Evolutionary conservation across 2,888 invertebrate genomes (phyloP), one percentile per base, ranked within the genome.

Genomic region (Tuberolachnus salignus): DNA sequence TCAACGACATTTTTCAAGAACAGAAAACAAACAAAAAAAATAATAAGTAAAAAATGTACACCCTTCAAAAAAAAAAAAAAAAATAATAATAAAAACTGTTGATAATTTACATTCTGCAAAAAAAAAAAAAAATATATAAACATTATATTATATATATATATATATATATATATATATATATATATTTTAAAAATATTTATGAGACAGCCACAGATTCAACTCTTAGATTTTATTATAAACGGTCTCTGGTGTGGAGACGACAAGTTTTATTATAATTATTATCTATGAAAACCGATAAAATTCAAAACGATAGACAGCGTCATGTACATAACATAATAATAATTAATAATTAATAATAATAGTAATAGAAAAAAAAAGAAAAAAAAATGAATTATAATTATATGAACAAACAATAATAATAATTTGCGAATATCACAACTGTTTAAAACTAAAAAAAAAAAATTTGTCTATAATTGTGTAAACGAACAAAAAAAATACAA

Each of bases 341-440:
- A 63, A 63, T 26, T 64, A 64, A 64, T 64, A 64, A 9, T 66
- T 73, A 73, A 63, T 74, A 74, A 23, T 74, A 74, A 53, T 74
- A 64, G 64, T 64, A 63, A 73, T 57, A 21, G 64, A 19, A 64
- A 64, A n/a, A 26, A 59, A 21, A 70, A 70, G 23, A 69, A 34
- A 34, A 34, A 34, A 34, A 70, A 26, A 73, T n/a, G n/a, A 73
- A 75, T 67, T 75, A 75, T 34, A 34, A 34, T 34, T 4, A 34
- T 34, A 34, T n/a, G 10, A 75, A 75, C 57, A 67, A 75, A 66
- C 74, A 74, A 72, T 23, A 21, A 67, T 64, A 73, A 75, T 64
- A 64, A 75, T 75, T 75, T 75, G 64, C 75, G 66, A 75, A 75
- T 75, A 75, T 67, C 75, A 75, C 75, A 75, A 75, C 55, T 75